Conservation (phyloP, 2,888 invertebrate species). For the Machimus rusticus region DNA sequence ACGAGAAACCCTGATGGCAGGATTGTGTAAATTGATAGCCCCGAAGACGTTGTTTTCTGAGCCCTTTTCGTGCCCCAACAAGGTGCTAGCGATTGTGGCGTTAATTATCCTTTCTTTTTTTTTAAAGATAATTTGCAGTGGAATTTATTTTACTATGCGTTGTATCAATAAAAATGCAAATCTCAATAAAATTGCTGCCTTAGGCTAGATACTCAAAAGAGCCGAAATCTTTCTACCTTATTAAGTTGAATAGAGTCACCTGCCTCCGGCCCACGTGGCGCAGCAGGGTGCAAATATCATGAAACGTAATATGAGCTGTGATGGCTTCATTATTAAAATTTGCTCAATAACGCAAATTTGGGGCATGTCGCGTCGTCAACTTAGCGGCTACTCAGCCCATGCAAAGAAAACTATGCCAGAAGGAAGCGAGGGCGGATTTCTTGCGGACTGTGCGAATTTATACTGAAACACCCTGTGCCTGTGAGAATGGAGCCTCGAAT, state of each 20-base stretch:
- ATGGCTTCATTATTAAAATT: conserved; percentile 1
- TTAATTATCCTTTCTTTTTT: not conserved
- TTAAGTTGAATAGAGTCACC: not conserved
- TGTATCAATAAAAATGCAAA: not conserved
- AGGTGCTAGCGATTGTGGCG: not conserved
- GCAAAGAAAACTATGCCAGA: not conserved
- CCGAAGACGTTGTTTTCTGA: not conserved
- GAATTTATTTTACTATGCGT: not conserved
- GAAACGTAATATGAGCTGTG: not conserved
- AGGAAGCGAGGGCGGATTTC: conserved; percentile 1
- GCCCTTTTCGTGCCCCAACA: not conserved
- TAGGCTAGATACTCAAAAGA: not conserved
- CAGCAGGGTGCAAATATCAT: not conserved
- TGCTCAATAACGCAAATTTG: not conserved
- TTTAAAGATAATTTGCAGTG: not conserved
- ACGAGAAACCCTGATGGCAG: not conserved
- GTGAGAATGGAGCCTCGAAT: not conserved
- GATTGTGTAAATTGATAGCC: not conserved
- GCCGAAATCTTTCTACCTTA: not conserved
- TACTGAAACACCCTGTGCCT: not conserved
- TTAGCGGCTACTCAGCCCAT: not conserved
- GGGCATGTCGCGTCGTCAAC: not conserved
- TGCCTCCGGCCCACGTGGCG: not conserved
- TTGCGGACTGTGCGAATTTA: not conserved
- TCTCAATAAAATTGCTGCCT: not conserved